Evolutionary conservation across 2,113 vertebrate genomes (phyloP).

Genomic region (Pteropus alecto): DNA sequence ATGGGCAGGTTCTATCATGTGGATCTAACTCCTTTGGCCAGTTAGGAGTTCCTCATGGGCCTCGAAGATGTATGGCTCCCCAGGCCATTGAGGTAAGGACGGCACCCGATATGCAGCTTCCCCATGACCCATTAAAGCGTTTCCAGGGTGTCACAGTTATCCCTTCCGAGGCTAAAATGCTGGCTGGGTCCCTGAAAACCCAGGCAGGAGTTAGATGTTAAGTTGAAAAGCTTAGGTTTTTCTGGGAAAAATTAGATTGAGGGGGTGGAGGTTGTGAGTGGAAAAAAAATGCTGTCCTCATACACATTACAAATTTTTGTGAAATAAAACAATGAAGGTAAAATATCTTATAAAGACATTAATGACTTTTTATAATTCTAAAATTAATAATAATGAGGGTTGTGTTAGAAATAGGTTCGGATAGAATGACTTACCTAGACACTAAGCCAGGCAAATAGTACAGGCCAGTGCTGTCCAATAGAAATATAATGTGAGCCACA

Average conservation of each 20-base stretch:
- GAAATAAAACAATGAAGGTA: not conserved
- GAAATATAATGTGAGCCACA: not conserved
- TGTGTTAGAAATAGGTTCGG: not conserved
- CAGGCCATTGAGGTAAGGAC: conserved; percentile 86
- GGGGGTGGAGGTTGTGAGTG: not conserved
- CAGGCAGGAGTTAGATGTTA: not conserved
- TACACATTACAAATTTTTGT: not conserved
- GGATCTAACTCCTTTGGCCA: conserved; percentile 95
- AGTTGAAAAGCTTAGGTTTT: not conserved
- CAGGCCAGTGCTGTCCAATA: not conserved
- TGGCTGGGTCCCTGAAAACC: not conserved
- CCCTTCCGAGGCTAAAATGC: not conserved
- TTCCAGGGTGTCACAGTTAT: not conserved
- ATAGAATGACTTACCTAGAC: not conserved
- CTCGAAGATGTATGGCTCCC: conserved; percentile 80
- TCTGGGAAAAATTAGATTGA: not conserved
- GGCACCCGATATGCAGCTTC: not conserved
- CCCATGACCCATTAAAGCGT: not conserved
- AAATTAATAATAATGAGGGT: not conserved
- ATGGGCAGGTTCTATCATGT: conserved; percentile 88
- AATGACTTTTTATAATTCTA: conserved; percentile 8
- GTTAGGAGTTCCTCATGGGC: conserved; percentile 85
- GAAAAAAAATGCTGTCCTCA: not conserved
- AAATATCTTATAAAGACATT: not conserved
- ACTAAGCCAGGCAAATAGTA: not conserved